Conservation (phyloP, 2,888 invertebrate genomes). For the Drosophila acutilabella region DNA sequence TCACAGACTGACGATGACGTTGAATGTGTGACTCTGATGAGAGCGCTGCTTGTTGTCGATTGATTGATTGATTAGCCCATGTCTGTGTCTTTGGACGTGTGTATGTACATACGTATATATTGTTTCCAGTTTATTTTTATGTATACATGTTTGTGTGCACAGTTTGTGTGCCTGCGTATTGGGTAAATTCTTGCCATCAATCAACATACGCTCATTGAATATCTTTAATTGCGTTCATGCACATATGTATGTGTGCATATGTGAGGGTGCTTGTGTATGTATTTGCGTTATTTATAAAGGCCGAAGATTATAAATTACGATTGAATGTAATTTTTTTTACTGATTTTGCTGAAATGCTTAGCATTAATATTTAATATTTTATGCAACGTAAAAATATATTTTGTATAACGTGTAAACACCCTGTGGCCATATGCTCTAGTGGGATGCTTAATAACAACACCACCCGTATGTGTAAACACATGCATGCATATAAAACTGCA, state of each 20-base stretch:
- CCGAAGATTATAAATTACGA: slow-evolving; percentile 13
- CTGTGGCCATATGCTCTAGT: slow-evolving; percentile 31
- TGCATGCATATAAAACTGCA: slow-evolving; percentile 8
- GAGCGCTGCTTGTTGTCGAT: slow-evolving; percentile 59
- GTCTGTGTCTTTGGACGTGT: slow-evolving; percentile 37
- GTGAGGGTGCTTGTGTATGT: background rate
- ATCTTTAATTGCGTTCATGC: slow-evolving; percentile 6
- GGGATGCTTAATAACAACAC: slow-evolving; percentile 8
- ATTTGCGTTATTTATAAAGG: background rate
- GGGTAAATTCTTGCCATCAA: slow-evolving; percentile 37
- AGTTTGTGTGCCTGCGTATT: slow-evolving; percentile 6
- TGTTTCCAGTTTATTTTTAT: slow-evolving; percentile 43
- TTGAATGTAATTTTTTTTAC: background rate
- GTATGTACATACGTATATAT: slow-evolving; percentile 26
- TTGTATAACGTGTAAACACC: slow-evolving; percentile 22
- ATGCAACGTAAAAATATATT: background rate
- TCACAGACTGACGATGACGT: slow-evolving; percentile 61
- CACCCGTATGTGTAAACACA: slow-evolving; percentile 3
- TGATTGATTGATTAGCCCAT: slow-evolving; percentile 66
- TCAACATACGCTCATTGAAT: slow-evolving; percentile 29
- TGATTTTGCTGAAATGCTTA: background rate
- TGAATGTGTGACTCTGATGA: slow-evolving; percentile 41
- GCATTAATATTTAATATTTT: background rate
- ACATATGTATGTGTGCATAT: background rate
- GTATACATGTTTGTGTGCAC: slow-evolving; percentile 6